These are phyloP conservation scores for Leguminivora glycinivorella DNA, from an alignment of 1,140 invertebrate genomes.

Conservation along the genomic window DNA sequence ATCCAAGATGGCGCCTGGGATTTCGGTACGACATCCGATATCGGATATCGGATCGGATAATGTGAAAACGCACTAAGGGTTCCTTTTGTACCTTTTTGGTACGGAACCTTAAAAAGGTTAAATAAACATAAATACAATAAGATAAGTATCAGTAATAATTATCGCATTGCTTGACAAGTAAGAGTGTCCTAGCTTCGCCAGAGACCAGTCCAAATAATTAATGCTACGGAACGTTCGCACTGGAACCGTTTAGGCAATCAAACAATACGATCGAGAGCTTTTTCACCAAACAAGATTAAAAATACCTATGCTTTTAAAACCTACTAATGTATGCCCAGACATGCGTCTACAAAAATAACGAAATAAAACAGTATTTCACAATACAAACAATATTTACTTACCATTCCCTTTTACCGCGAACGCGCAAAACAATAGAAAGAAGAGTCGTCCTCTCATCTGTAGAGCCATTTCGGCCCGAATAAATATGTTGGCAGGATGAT, in stretches of 20 bases:
- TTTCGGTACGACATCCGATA: too few species aligned
- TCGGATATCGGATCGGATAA: too few species aligned
- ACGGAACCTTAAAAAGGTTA: too few species aligned
- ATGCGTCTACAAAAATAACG: conserved; percentile 42
- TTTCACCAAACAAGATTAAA: conserved; percentile 16
- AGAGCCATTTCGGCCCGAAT: conserved; percentile 67
- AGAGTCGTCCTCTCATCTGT: conserved; percentile 55
- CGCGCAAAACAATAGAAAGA: conserved; percentile 66
- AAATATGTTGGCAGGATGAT: conserved; percentile 59
- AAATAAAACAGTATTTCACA: conserved; percentile 50
- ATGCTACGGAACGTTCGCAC: conserved; percentile 19
- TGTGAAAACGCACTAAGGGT: too few species aligned
- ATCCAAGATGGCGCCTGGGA: too few species aligned
- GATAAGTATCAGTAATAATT: neutral
- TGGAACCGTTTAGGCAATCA: neutral
- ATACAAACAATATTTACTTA: conserved; percentile 60
- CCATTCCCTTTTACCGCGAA: conserved; percentile 56
- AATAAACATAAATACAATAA: neutral
- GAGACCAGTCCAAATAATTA: conserved; percentile 17
- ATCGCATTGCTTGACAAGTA: conserved; percentile 9
- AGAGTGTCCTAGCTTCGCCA: neutral
- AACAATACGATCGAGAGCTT: conserved; percentile 14
- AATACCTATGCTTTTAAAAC: conserved; percentile 20
- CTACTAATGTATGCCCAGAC: conserved; percentile 44
- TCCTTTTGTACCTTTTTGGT: too few species aligned